Base-by-base conservation (phyloP, 2,797 vertebrate species). In the Scolopax rusticola region DNA sequence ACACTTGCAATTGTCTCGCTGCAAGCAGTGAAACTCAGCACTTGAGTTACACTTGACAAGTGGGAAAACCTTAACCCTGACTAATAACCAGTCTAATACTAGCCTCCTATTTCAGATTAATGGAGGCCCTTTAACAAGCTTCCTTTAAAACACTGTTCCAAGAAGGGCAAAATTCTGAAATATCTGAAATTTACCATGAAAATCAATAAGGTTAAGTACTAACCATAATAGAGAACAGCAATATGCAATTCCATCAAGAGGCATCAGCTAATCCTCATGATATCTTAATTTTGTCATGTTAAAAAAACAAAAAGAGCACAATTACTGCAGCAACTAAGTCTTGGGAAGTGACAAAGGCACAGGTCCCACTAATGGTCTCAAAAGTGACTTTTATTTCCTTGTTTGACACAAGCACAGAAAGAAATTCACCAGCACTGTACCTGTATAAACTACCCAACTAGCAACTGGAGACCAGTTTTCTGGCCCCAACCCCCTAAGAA, bases 11-110 rank as follows among this genome's bases (percentile, higher is more conserved):
- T 15, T 36, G 25, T 21, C 38, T 54, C 5, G 5, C 45, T 63
- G 47, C 19, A 77, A 81, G 38, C 64, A 3, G 1, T 0, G 0
- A 79, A 91, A n/a, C 12, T 53, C 15, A 11, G 43, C 25, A 65
- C 40, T 36, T 54, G 13, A 78, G 47, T 54, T 61, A 81, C 21
- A 12, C 14, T 24, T 36, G 16, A 38, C 15, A 63, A 79, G 28
- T 0, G 2, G 27, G 32, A 87, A 94, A 93, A 47, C 9, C 32
- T 40, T 80, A 85, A 87, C 6, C 15, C 5, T 56, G 51, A 57
- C 33, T 53, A 65, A 32, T 15, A 85, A 70, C 3, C 9, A 16
- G 8, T 79, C 15, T 19, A 64, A 41, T 16, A 36, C 7, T 12
- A 78, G 20, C 40, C 10, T 92, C 27, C 23, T 43, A 5, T 43